Conservation (phyloP, 2,888 invertebrate genomes). For the Craniophora ligustri region DNA sequence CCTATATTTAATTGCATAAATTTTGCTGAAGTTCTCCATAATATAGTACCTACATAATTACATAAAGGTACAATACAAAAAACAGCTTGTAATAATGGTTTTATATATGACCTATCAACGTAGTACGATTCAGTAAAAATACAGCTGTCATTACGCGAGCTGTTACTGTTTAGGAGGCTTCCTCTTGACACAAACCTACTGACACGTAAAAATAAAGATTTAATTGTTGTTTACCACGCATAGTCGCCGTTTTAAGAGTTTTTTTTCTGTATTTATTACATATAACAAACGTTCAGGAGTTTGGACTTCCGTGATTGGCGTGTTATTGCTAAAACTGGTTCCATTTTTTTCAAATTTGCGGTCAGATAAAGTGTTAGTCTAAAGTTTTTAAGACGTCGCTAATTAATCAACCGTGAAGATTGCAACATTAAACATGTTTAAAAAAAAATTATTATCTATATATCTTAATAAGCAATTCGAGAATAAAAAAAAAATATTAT, state of each 20-base stretch:
- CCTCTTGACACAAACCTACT: conserved; percentile 35
- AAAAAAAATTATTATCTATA: no score
- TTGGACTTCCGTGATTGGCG: conserved; percentile 29
- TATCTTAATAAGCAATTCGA: no score
- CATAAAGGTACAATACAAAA: no score
- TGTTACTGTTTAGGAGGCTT: conserved; percentile 29
- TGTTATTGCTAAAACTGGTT: conserved; percentile 5
- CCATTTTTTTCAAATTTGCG: conserved; percentile 1
- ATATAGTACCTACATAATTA: no score
- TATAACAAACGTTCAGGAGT: conserved; percentile 6
- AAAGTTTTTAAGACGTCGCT: conserved; percentile 7
- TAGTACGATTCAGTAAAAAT: neutral
- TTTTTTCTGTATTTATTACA: conserved; percentile 5
- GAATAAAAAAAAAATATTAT: no score
- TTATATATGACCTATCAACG: no score
- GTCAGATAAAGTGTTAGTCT: conserved; percentile 1
- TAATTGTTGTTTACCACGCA: conserved; percentile 38
- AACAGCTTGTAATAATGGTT: no score
- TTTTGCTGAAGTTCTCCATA: no score
- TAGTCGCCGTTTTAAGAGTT: conserved; percentile 10
- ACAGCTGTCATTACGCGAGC: conserved; percentile 31
- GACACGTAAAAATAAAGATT: conserved; percentile 21
- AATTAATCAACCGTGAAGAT: conserved; percentile 20
- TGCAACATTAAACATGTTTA: no score
- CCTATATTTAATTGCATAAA: no score